phyloP scores from a whole-genome alignment of 2,888 invertebrate species.

The Aelia acuminata region DNA sequence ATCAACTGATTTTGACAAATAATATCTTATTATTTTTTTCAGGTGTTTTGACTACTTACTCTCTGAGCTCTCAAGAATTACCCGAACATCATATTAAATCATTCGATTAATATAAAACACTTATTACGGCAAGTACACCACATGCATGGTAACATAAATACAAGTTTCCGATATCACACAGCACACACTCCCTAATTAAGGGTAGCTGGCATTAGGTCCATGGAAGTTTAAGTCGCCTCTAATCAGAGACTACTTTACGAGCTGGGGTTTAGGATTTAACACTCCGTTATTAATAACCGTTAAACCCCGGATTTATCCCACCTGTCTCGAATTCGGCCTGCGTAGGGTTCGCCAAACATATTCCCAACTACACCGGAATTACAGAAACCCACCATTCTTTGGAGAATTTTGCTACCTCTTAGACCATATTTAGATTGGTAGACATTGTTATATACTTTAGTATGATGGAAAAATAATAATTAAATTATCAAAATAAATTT shows the following conservation, averaged over 20 bases:
- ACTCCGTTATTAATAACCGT: conserved; percentile 49
- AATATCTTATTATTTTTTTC: background rate
- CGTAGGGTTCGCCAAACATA: background rate
- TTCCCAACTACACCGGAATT: background rate
- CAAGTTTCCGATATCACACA: background rate
- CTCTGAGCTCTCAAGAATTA: background rate
- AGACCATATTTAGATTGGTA: background rate
- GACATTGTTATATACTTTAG: no score
- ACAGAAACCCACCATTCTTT: background rate
- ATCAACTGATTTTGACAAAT: background rate
- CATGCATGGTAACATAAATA: no score
- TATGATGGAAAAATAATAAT: background rate
- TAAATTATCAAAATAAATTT: no score
- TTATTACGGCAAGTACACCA: background rate
- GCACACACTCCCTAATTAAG: background rate
- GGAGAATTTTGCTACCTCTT: background rate
- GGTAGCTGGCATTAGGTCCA: conserved; percentile 16
- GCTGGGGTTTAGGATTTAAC: conserved; percentile 38
- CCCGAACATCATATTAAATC: background rate
- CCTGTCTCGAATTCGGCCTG: conserved; percentile 11
- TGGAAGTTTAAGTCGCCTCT: conserved; percentile 40
- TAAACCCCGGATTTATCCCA: conserved; percentile 41
- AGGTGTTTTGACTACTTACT: background rate
- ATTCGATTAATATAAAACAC: background rate
- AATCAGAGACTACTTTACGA: conserved; percentile 36